Conservation (phyloP, 2,797 vertebrate genomes). For the Buceros bicornis region DNA sequence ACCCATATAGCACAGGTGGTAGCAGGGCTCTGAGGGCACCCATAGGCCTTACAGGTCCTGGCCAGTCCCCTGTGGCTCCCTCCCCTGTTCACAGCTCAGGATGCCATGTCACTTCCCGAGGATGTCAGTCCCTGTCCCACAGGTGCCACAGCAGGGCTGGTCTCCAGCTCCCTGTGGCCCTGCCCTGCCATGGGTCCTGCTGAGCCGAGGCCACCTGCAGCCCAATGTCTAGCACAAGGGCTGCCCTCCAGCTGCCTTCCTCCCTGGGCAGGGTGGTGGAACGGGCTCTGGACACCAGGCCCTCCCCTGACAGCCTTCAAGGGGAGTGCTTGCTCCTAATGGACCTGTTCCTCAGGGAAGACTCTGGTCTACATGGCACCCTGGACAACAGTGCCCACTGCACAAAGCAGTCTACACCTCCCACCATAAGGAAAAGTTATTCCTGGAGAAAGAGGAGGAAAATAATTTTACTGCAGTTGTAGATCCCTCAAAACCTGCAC, state of each 20-base stretch:
- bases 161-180: neutral
- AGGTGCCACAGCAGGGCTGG: rapidly evolving
- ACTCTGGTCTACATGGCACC: rapidly evolving
- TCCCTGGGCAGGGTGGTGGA: neutral
- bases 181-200: neutral
- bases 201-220: neutral
- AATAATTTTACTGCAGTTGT: neutral
- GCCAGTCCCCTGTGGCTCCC: rapidly evolving
- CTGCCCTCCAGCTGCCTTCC: neutral
- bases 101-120: rapidly evolving
- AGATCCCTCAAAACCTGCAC: neutral
- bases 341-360: neutral
- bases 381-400: no score
- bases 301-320: neutral
- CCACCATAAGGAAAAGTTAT: neutral
- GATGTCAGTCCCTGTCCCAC: neutral
- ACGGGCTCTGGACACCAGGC: rapidly evolving
- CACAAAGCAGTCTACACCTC: neutral
- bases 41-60: no score
- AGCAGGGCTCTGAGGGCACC: neutral
- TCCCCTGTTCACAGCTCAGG: rapidly evolving
- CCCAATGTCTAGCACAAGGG: neutral
- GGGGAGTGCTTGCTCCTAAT: neutral
- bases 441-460: neutral
- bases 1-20: neutral